phyloP scores from a whole-genome alignment of 2,797 vertebrate genomes.

The Crypturellus tataupa region DNA sequence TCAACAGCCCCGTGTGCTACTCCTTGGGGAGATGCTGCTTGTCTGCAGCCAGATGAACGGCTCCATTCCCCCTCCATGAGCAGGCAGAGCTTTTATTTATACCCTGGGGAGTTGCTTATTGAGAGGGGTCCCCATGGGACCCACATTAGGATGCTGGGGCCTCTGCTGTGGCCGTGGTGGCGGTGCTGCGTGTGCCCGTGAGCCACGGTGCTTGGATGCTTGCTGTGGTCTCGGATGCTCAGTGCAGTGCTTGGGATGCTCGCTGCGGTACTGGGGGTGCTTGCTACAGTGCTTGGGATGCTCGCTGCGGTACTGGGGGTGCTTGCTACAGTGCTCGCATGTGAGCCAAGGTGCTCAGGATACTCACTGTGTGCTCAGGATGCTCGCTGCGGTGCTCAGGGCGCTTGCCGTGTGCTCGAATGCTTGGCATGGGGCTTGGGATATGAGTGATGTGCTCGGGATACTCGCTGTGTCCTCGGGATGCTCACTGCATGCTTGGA shows the following conservation, averaged over 20 bases:
- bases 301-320: too few species aligned
- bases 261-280: too few species aligned
- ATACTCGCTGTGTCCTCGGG: too few species aligned
- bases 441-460: too few species aligned
- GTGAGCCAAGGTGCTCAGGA: too few species aligned
- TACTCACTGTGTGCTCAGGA: too few species aligned
- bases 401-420: too few species aligned
- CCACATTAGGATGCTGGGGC: background rate
- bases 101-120: background rate
- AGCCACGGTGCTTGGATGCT: background rate
- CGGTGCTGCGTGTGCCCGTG: background rate
- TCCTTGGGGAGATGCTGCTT: slow-evolving; percentile 42
- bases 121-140: background rate
- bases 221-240: background rate
- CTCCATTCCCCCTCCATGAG: background rate
- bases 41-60: slow-evolving; percentile 49
- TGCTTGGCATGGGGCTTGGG: too few species aligned
- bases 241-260: background rate
- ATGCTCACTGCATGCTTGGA: too few species aligned
- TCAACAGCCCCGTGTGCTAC: slow-evolving; percentile 36
- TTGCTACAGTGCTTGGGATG: too few species aligned
- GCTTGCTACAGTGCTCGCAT: too few species aligned
- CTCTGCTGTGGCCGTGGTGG: background rate
- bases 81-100: slow-evolving; percentile 22
- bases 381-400: too few species aligned